Base-by-base conservation (phyloP, 2,888 invertebrate species). In the Onchidella celtica region DNA sequence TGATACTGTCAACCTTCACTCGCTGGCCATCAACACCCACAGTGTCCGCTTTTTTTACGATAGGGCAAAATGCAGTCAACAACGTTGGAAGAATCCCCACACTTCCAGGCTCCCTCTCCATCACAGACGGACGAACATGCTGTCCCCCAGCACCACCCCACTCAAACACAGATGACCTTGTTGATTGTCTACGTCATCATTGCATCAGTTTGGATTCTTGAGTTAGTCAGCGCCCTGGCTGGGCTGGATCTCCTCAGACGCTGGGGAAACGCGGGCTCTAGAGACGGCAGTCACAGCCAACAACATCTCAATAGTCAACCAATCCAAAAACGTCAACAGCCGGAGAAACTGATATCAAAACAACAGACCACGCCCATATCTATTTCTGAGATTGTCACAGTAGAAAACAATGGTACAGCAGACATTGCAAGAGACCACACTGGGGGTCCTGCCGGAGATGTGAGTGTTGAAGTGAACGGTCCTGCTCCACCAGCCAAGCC, bases 111-210 rank as follows among this genome's bases (percentile, higher is more conserved):
- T n/a, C n/a, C n/a, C n/a, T n/a, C n/a, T n/a, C n/a, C n/a, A n/a
- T n/a, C n/a, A n/a, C n/a, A 57, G 24, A 24, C n/a, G n/a, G 86
- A 87, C 36, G 34, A 70, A 1, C 87, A 87, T 47, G 82, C 84
- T 24, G 72, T 80, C n/a, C 85, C 86, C 3, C 87, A 86, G 59
- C 36, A 79, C 76, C 79, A 85, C 75, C 79, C 84, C 79, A 86
- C 86, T 32, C 68, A 83, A n/a, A 83, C 83, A 36, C 87, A 86
- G 77, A 24, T 85, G 40, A 85, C 85, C 0, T 80, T 86, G 66
- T 79, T 85, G 61, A 27, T 85, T 2, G 82, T 84, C 17, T 86
- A 86, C 83, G 47, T 73, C 0, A 65, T 75, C 1, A 76, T 81
- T 14, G 55, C 73, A 11, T n/a, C 82, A 3, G 1, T 77, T 11